Conservation (phyloP, 2,797 vertebrate species). For the Megalops cyprinoides region DNA sequence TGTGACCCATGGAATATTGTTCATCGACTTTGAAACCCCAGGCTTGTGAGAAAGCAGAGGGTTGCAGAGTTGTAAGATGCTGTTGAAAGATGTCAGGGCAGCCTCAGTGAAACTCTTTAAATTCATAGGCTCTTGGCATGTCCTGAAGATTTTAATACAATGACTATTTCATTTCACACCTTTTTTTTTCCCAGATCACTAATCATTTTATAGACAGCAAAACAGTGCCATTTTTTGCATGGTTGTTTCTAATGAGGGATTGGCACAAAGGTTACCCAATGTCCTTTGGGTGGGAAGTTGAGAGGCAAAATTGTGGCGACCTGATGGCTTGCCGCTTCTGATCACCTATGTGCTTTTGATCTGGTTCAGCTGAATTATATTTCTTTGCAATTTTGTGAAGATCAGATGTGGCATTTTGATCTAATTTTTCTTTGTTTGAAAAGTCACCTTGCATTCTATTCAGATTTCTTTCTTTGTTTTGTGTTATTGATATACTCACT, state of each 20-base stretch:
- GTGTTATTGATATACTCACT: constrained; percentile 9
- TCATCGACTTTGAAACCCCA: constrained; percentile 14
- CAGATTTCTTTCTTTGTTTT: not conserved
- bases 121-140: not conserved
- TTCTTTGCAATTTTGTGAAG: not conserved
- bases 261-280: not conserved
- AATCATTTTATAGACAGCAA: not conserved
- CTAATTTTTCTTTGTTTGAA: constrained; percentile 16
- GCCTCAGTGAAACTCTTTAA: not conserved
- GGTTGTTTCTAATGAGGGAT: not conserved
- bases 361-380: not conserved
- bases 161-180: not conserved
- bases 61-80: not conserved
- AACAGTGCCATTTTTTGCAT: not conserved
- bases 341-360: constrained; percentile 14
- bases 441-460: not conserved
- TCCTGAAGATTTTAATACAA: not conserved
- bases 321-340: not conserved
- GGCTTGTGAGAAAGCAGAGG: not conserved
- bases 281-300: not conserved
- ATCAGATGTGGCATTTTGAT: not conserved
- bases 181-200: not conserved
- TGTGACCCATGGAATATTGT: constrained; percentile 5
- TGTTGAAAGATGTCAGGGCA: not conserved
- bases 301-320: not conserved